Evolutionary conservation across 2,888 invertebrate species (phyloP).

Genomic region (Unio pictorum): DNA sequence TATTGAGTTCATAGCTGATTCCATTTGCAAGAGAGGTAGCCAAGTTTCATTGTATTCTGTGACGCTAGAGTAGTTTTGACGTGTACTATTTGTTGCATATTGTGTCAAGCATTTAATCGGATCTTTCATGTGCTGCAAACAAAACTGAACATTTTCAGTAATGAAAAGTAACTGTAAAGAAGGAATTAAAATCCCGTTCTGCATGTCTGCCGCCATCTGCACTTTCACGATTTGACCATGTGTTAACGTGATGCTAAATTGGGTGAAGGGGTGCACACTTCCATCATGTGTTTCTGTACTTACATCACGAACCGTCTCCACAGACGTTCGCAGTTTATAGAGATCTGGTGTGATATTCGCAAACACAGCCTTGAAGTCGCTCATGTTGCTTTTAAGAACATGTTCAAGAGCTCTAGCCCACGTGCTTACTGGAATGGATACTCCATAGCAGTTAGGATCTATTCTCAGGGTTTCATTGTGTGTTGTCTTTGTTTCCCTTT

Average conservation of each 20-base stretch:
- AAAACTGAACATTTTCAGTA: constrained; percentile 23
- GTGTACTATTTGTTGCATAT: constrained; percentile 23
- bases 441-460: background rate
- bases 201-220: constrained; percentile 22
- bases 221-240: constrained; percentile 24
- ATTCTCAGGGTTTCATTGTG: background rate
- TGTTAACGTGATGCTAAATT: constrained; percentile 9
- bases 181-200: constrained; percentile 21
- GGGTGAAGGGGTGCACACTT: background rate
- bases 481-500: constrained; percentile 8
- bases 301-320: constrained; percentile 2
- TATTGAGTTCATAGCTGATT: constrained; percentile 23
- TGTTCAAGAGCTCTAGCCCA: background rate
- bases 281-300: constrained; percentile 4
- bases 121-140: constrained; percentile 26
- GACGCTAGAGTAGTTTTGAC: constrained; percentile 12
- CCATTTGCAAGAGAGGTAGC: constrained; percentile 33
- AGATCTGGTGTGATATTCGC: too few species aligned
- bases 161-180: constrained; percentile 21
- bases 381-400: background rate
- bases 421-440: background rate
- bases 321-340: background rate
- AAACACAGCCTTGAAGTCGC: background rate
- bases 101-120: constrained; percentile 16
- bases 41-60: constrained; percentile 22